Evolutionary conservation across 2,888 invertebrate species (phyloP).

Genomic region (Idaea aversata): DNA sequence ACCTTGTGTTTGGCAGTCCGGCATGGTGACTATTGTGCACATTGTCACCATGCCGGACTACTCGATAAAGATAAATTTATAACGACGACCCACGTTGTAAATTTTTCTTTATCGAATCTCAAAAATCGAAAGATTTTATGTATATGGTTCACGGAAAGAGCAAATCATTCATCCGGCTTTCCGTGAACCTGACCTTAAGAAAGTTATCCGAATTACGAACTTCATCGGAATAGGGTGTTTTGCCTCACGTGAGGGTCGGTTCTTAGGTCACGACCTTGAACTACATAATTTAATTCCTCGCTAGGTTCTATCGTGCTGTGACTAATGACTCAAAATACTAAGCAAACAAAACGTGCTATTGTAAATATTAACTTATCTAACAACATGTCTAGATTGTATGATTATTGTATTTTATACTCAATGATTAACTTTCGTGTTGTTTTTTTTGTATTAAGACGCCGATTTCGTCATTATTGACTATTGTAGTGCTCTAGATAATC

Average conservation of each 20-base stretch:
- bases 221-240: slow-evolving; percentile 1
- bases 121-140: too few relatives aligned
- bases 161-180: neutral
- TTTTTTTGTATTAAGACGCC: too few relatives aligned
- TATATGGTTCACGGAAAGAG: neutral
- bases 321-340: neutral
- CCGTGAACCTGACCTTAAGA: neutral
- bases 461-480: neutral
- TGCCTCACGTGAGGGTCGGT: neutral
- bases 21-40: too few relatives aligned
- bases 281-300: neutral
- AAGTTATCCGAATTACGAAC: neutral
- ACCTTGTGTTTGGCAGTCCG: too few relatives aligned
- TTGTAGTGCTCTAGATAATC: neutral
- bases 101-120: too few relatives aligned
- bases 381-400: neutral
- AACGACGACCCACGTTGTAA: too few relatives aligned
- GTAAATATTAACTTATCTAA: neutral
- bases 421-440: too few relatives aligned
- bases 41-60: too few relatives aligned
- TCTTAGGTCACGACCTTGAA: neutral
- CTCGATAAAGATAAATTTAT: too few relatives aligned
- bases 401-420: neutral
- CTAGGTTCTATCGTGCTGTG: neutral
- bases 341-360: neutral